These are phyloP conservation scores for Tetramorium parvispinum DNA, from an alignment of 1,140 invertebrate genomes.

Conservation along the genomic window DNA sequence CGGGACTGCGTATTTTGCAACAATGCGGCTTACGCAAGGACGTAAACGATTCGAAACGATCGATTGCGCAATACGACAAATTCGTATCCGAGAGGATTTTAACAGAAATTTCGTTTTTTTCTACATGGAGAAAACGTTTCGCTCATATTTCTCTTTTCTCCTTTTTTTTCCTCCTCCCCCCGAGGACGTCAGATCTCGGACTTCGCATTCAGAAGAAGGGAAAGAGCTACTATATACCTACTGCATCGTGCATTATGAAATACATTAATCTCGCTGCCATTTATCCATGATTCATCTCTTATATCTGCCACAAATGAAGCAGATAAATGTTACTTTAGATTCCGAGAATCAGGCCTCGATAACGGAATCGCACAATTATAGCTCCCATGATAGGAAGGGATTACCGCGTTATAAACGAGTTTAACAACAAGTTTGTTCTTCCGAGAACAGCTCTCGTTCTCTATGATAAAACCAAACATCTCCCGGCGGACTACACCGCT, in stretches of 20 bases:
- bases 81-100: slow-evolving; percentile 14
- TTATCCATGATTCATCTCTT: slow-evolving; percentile 28
- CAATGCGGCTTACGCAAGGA: not conserved
- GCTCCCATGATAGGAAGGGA: slow-evolving; percentile 46
- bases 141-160: not conserved
- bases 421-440: slow-evolving; percentile 54
- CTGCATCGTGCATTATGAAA: slow-evolving; percentile 31
- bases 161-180: not conserved
- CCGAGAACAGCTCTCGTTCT: slow-evolving; percentile 13
- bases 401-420: slow-evolving; percentile 51
- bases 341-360: slow-evolving; percentile 28
- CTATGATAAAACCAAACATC: slow-evolving; percentile 47
- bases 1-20: slow-evolving; percentile 7
- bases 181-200: not conserved
- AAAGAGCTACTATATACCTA: not conserved
- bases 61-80: slow-evolving; percentile 6
- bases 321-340: slow-evolving; percentile 53
- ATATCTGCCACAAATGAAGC: slow-evolving; percentile 16
- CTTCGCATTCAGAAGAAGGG: not conserved
- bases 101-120: not conserved
- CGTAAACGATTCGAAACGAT: not conserved
- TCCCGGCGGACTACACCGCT: not conserved
- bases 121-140: not conserved
- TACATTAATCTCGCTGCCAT: slow-evolving; percentile 51
- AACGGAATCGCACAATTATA: slow-evolving; percentile 63